phyloP scores from a whole-genome alignment of 2,797 vertebrate species.

The Linurgus olivaceus region DNA sequence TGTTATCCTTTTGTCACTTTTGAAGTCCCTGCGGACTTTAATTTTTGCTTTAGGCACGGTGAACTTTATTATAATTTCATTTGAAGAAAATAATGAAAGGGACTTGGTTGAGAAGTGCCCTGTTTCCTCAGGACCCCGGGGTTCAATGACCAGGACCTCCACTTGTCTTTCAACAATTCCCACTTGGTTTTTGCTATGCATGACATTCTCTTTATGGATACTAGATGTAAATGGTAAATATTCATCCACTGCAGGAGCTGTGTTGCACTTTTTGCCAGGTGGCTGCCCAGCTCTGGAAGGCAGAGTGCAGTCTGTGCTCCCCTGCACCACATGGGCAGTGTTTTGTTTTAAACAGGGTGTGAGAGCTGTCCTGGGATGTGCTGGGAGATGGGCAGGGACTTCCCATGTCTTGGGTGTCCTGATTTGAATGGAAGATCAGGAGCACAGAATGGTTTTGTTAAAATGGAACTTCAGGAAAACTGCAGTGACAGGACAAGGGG shows the following conservation, averaged over 20 bases:
- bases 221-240: neutral
- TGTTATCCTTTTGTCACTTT: slow-evolving; percentile 29
- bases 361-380: neutral
- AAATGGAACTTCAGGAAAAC: neutral
- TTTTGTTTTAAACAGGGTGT: neutral
- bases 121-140: neutral
- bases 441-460: neutral
- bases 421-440: neutral
- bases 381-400: neutral
- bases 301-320: neutral
- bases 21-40: neutral
- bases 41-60: neutral
- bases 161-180: neutral
- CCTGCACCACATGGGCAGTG: neutral
- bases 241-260: neutral
- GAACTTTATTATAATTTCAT: slow-evolving; percentile 13
- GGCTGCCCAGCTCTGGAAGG: neutral
- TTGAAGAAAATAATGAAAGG: slow-evolving; percentile 18
- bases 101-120: neutral
- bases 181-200: neutral
- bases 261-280: neutral
- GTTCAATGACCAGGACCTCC: neutral
- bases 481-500: neutral
- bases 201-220: neutral
- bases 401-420: accelerated